Conservation (phyloP, 2,888 invertebrate species). For the Phaedon cochleariae region DNA sequence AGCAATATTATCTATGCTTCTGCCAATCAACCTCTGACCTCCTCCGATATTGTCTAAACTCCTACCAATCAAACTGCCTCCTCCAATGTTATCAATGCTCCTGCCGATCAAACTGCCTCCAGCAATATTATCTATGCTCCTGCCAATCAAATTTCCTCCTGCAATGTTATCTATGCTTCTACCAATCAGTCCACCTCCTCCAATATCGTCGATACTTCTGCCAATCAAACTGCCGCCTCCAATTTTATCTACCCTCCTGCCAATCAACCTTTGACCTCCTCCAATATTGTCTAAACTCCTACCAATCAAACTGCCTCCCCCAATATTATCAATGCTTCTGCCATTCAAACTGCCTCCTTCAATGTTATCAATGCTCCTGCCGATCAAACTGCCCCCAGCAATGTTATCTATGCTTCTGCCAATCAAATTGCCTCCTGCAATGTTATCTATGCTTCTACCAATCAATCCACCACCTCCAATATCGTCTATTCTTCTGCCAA, state of each 20-base stretch:
- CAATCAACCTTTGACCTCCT: conserved; percentile 1
- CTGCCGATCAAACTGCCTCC: conserved; percentile 9
- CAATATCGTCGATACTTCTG: conserved; percentile 8
- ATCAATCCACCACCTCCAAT: conserved; percentile 15
- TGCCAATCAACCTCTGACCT: conserved; percentile 1
- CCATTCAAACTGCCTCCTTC: conserved; percentile 8
- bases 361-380: conserved; percentile 10
- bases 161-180: conserved; percentile 19
- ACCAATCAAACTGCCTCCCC: conserved; percentile 8
- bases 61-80: conserved; percentile 9
- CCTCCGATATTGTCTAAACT: conserved; percentile 15
- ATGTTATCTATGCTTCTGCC: conserved; percentile 18
- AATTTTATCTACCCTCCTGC: background rate
- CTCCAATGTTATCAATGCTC: conserved; percentile 2
- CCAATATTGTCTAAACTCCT: conserved; percentile 11
- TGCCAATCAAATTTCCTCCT: conserved; percentile 10
- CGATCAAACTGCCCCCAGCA: conserved; percentile 12
- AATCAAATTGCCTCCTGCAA: background rate
- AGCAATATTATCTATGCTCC: conserved; percentile 19
- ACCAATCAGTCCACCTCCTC: conserved; percentile 10
- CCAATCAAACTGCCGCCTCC: conserved; percentile 10
- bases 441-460: conserved; percentile 7
- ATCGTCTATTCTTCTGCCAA: conserved; percentile 12
- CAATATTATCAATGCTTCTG: conserved; percentile 4
- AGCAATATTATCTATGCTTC: conserved; percentile 8